These are phyloP conservation scores for Calephelis virginiensis DNA, from an alignment of 1,140 invertebrate genomes.

Conservation along the genomic window DNA sequence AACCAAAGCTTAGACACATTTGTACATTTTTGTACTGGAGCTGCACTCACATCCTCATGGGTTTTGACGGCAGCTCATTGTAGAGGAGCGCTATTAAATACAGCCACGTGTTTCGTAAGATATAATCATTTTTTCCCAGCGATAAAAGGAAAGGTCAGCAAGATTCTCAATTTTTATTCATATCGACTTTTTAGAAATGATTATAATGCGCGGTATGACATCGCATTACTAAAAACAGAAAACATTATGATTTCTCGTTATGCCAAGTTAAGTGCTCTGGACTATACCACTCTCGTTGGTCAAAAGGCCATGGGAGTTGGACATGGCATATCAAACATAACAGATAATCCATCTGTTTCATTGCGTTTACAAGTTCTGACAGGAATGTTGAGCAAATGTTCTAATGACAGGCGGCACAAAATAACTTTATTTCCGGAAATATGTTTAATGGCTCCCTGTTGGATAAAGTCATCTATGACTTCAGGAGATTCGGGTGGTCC, in stretches of 20 bases:
- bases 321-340: slow-evolving; percentile 20
- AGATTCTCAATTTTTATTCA: neutral
- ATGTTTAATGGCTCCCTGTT: slow-evolving; percentile 17
- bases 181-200: slow-evolving; percentile 8
- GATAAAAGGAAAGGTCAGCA: slow-evolving; percentile 13
- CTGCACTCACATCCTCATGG: slow-evolving; percentile 23
- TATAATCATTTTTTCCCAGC: slow-evolving; percentile 25
- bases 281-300: slow-evolving; percentile 21
- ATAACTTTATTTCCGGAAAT: neutral
- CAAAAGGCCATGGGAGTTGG: slow-evolving; percentile 18
- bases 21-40: slow-evolving; percentile 7
- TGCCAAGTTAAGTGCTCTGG: slow-evolving; percentile 22
- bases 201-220: neutral
- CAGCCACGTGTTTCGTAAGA: slow-evolving; percentile 3
- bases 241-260: slow-evolving; percentile 16
- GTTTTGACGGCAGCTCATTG: slow-evolving; percentile 26
- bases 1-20: neutral
- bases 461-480: slow-evolving; percentile 17
- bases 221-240: slow-evolving; percentile 17
- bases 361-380: slow-evolving; percentile 19
- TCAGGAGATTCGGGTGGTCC: slow-evolving; percentile 25
- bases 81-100: neutral
- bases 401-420: neutral
- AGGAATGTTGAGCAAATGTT: slow-evolving; percentile 24
- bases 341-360: neutral